Percentiles rank a stretch among this genome's conserved stretches.
Conservation (phyloP, 2,113 vertebrate genomes). For the Notothenia coriiceps region DNA sequence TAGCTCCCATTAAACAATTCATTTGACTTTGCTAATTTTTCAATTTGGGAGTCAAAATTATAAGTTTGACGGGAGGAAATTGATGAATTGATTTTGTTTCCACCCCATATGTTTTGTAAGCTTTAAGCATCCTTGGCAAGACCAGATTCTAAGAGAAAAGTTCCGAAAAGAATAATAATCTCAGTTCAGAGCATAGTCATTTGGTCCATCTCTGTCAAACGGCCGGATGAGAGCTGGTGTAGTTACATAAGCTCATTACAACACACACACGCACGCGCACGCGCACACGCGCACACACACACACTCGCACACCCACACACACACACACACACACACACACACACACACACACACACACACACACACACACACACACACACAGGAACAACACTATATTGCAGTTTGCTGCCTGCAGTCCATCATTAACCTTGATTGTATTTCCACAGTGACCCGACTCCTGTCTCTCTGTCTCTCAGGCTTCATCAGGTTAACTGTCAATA, state of each 20-base stretch:
- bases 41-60: conserved; percentile 2
- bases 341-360: neutral
- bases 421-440: conserved; percentile 81
- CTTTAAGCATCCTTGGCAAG: neutral
- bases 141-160: too few relatives aligned
- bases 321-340: neutral
- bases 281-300: conserved; percentile 34
- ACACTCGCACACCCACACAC: neutral
- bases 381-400: conserved; percentile 31
- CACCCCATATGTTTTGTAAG: too few relatives aligned
- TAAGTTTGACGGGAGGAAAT: neutral
- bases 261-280: neutral
- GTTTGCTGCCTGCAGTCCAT: conserved; percentile 71
- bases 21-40: neutral
- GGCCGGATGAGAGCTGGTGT: conserved; percentile 41
- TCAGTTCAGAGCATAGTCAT: neutral
- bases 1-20: neutral
- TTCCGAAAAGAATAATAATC: neutral
- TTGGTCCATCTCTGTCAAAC: conserved; percentile 1
- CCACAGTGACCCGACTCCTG: conserved; percentile 60
- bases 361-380: conserved; percentile 32
- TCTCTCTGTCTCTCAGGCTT: conserved; percentile 40
- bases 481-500: conserved; percentile 54
- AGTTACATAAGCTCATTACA: conserved; percentile 75
- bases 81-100: too few relatives aligned